Conservation (phyloP, 2,113 vertebrate genomes). For the Rhadina sibilatrix region DNA sequence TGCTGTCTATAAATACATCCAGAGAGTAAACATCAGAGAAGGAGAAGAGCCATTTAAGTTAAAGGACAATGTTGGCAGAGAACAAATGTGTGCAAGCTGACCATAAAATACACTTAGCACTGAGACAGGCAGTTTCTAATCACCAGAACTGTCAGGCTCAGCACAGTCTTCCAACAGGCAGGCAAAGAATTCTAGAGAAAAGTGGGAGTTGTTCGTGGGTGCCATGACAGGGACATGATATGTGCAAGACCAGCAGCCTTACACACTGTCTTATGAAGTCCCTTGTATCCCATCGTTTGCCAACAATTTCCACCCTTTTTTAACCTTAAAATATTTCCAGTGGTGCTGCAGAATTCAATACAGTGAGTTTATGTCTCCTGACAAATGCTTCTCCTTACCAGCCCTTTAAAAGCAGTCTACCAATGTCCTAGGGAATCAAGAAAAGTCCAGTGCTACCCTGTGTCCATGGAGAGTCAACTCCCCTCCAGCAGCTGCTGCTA, state of each 20-base stretch:
- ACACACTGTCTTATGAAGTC: not conserved
- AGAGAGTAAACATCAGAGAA: slow-evolving; percentile 24
- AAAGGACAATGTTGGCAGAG: not conserved
- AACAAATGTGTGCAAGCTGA: not conserved
- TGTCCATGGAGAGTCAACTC: not conserved
- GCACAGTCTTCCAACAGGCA: not conserved
- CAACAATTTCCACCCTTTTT: not conserved
- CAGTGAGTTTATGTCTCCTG: not conserved
- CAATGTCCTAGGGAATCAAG: not conserved
- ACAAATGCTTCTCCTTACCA: not conserved
- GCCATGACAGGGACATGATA: not conserved
- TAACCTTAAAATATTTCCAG: not conserved
- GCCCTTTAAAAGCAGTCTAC: not conserved
- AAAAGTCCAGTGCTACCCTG: not conserved
- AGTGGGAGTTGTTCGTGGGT: not conserved
- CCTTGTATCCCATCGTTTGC: not conserved
- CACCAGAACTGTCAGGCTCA: not conserved
- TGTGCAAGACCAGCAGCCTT: not conserved
- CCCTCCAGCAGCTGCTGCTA: not conserved
- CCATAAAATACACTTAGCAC: not conserved
- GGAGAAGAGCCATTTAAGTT: not conserved
- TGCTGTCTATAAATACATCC: not conserved
- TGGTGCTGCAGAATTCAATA: not conserved
- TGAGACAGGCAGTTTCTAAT: not conserved
- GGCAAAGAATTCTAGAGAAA: not conserved